phyloP scores from a whole-genome alignment of 2,797 vertebrate genomes.

The Acanthis flammea region DNA sequence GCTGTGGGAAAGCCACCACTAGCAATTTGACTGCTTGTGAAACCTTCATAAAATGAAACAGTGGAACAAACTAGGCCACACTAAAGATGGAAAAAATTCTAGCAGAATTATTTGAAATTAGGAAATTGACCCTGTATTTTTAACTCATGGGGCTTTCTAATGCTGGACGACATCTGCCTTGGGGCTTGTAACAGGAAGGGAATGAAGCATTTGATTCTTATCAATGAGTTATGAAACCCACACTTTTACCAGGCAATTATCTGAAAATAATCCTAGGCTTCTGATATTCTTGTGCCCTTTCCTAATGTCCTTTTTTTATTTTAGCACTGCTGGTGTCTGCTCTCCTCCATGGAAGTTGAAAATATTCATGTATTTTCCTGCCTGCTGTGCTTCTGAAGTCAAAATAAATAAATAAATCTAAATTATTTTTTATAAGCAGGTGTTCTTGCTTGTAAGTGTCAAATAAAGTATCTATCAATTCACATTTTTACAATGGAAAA shows the following conservation, averaged over 20 bases:
- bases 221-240: background rate
- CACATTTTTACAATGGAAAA: background rate
- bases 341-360: background rate
- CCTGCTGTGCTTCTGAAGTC: background rate
- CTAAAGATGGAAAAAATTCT: background rate
- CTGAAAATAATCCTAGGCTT: background rate
- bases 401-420: background rate
- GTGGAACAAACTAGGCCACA: background rate
- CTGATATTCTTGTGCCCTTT: background rate
- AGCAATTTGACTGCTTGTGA: background rate
- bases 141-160: background rate
- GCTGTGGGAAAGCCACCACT: background rate
- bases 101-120: background rate
- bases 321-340: background rate
- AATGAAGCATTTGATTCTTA: background rate
- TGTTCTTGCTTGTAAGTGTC: background rate
- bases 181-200: background rate
- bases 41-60: background rate
- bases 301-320: background rate
- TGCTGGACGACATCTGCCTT: background rate
- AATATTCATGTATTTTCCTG: background rate
- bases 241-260: background rate
- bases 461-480: background rate
- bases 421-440: background rate
- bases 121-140: background rate